phyloP scores from a whole-genome alignment of 2,113 vertebrate genomes.

The Rhadina sibilatrix region DNA sequence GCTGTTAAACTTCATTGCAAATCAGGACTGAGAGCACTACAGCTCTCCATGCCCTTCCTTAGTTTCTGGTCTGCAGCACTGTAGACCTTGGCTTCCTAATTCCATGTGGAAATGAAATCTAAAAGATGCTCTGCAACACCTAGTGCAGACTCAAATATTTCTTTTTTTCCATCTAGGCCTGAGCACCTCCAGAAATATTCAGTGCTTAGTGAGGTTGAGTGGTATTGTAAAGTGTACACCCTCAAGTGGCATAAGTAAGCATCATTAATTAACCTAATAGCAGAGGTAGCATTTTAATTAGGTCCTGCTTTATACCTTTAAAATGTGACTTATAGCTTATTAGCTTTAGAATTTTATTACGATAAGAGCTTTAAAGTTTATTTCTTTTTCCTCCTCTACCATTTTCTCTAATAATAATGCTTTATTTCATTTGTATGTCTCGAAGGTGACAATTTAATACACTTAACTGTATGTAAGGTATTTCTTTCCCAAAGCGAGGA shows the following conservation, averaged over 20 bases:
- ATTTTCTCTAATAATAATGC: neutral
- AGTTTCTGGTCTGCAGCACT: neutral
- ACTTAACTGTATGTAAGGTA: neutral
- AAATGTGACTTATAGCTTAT: neutral
- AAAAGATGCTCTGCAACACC: neutral
- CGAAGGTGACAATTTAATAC: neutral
- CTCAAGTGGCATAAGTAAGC: neutral
- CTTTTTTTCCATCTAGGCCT: neutral
- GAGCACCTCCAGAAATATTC: neutral
- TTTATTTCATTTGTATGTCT: conserved; percentile 3
- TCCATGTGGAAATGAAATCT: neutral
- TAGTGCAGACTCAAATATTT: neutral
- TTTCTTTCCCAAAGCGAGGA: neutral
- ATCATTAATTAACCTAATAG: neutral
- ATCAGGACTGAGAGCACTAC: neutral
- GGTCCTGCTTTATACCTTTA: neutral
- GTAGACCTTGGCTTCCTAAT: neutral
- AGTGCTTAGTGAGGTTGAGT: neutral
- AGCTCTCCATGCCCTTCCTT: neutral
- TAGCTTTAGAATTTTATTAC: neutral
- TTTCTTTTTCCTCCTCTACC: neutral
- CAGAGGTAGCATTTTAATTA: neutral
- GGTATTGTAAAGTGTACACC: neutral
- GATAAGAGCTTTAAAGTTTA: neutral
- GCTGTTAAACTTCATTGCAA: neutral